Base-by-base conservation (phyloP, 2,113 vertebrate species). In the Eidolon helvum region DNA sequence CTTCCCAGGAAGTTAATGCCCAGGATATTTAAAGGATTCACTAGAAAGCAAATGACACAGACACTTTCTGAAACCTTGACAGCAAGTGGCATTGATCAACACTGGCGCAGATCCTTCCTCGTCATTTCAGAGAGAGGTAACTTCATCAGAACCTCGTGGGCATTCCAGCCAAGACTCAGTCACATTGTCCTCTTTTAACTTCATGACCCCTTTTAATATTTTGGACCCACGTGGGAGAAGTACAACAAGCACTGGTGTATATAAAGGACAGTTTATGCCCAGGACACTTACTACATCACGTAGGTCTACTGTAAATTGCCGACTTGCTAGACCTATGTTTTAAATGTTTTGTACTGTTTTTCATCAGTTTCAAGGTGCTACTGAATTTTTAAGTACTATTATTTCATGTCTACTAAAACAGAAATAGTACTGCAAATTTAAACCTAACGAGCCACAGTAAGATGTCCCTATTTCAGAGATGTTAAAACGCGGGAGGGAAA, bases 11-110 rank as follows among this genome's bases (percentile, higher is more conserved):
- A 85, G 28, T 99, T 99, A 97, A 99, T 99, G 92, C 99, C 89
- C 7, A 98, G 96, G 48, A 99, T 99, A 95, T 99, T 99, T 26
- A 99, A 50, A 11, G 99, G 99, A 87, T 99, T 98, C 97, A 99
- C 99, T 99, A 78, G 83, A 95, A 93, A 35, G 57, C 33, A 94
- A 97, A 82, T 43, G 26, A 80, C 74, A 97, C 77, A 75, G 2
- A 0, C 0, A n/a, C 4, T 53, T 38, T 53, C 65, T 24, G 35
- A 35, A 28, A 26, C 5, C 77, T 50, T 11, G 33, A 24, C 19
- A 26, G 45, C 74, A 69, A 24, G 24, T 11, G 38, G 5, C 50
- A 26, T 38, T 28, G 30, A 16, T 1, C 45, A n/a, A 11, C 63
- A 35, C 10, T n/a, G 50, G 33, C 33, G 5, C 4, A 7, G 53